phyloP scores from a whole-genome alignment of 2,888 invertebrate genomes.

The Thymelicus acteon region DNA sequence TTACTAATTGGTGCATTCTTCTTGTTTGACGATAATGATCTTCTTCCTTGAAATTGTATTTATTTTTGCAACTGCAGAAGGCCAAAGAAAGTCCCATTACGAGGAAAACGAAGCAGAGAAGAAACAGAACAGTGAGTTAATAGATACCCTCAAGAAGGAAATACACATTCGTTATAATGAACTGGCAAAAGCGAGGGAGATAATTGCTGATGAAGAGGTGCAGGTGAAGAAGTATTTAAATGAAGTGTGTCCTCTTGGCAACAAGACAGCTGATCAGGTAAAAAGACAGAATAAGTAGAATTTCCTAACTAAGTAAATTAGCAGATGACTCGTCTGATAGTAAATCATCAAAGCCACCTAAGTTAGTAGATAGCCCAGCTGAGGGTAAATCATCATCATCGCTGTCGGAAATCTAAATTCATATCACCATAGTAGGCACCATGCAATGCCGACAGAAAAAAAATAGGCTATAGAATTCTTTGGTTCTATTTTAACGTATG shows the following conservation, averaged over 20 bases:
- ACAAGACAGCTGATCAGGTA: constrained; percentile 75
- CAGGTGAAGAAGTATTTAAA: constrained; percentile 76
- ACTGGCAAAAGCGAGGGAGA: constrained; percentile 82
- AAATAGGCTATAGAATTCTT: no score
- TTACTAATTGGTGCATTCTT: no score
- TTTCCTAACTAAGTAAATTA: no score
- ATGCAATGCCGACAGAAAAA: no score
- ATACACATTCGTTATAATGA: constrained; percentile 87
- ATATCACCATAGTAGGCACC: no score
- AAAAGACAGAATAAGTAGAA: not conserved
- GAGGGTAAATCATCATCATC: no score
- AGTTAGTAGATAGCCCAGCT: no score
- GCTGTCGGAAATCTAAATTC: no score
- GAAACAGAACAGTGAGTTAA: constrained; percentile 88
- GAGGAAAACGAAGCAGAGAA: constrained; percentile 92
- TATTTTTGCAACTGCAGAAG: constrained; percentile 84
- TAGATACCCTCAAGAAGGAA: constrained; percentile 89
- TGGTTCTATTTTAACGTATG: no score
- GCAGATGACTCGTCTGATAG: no score
- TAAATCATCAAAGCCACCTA: no score
- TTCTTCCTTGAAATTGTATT: not conserved
- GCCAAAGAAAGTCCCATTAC: constrained; percentile 92
- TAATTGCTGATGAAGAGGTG: constrained; percentile 77
- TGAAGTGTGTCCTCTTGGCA: constrained; percentile 72
- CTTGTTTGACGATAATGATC: no score